These are phyloP conservation scores for Quadriops clusia DNA, from an alignment of 2,888 invertebrate genomes.

Conservation along the genomic window DNA sequence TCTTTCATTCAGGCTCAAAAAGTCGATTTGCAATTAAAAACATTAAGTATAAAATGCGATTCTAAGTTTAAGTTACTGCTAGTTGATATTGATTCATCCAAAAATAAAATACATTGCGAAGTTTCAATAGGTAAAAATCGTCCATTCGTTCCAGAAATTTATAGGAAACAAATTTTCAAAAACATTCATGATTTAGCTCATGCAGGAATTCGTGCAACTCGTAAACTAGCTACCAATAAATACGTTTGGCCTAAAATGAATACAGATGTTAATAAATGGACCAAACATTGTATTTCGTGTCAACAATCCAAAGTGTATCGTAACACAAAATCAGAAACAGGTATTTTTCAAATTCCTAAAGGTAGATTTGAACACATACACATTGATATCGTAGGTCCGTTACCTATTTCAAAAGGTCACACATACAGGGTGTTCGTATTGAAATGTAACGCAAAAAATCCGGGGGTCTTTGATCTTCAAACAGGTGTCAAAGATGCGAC, in stretches of 20 bases:
- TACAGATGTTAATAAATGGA: slow-evolving; percentile 7
- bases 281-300: slow-evolving; percentile 16
- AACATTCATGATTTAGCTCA: slow-evolving; percentile 3
- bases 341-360: slow-evolving; percentile 16
- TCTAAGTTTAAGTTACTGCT: slow-evolving; percentile 2
- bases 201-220: slow-evolving; percentile 7
- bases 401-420: slow-evolving; percentile 27
- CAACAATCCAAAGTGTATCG: slow-evolving; percentile 26
- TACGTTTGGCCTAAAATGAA: slow-evolving; percentile 11
- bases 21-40: slow-evolving; percentile 3
- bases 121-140: not conserved
- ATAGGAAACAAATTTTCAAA: slow-evolving; percentile 3
- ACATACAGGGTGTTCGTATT: too few species aligned
- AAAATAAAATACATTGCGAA: slow-evolving; percentile 8
- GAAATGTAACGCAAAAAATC: too few species aligned
- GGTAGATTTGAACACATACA: slow-evolving; percentile 31
- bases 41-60: too few species aligned
- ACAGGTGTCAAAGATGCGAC: too few species aligned
- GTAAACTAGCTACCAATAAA: slow-evolving; percentile 3
- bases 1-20: slow-evolving; percentile 1
- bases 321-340: slow-evolving; percentile 17
- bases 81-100: not conserved
- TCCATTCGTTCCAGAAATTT: slow-evolving; percentile 6
- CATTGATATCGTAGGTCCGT: slow-evolving; percentile 34
- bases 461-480: too few species aligned